Conservation (phyloP, 1,140 invertebrate species). For the Hyles euphorbiae region DNA sequence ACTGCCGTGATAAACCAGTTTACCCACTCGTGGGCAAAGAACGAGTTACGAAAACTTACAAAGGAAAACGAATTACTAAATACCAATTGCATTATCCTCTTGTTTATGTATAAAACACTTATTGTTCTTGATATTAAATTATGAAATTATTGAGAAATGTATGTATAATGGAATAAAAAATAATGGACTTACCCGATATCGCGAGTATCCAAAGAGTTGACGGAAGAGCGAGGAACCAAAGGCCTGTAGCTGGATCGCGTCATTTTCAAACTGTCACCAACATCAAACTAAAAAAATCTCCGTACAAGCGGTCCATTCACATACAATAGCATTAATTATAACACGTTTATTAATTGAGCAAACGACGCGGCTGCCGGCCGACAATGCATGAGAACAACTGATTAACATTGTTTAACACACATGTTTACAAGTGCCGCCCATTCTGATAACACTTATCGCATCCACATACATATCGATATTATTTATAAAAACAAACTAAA, state of each 20-base stretch:
- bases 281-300: constrained; percentile 1
- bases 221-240: constrained; percentile 56
- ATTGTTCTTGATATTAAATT: no score
- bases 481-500: constrained; percentile 20
- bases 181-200: constrained; percentile 51
- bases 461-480: constrained; percentile 16
- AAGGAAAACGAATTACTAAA: no score
- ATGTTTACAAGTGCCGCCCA: constrained; percentile 23
- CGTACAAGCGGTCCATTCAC: constrained; percentile 9
- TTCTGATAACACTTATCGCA: constrained; percentile 43
- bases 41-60: no score
- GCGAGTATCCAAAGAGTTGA: constrained; percentile 54
- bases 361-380: constrained; percentile 38
- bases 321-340: constrained; percentile 25
- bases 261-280: constrained; percentile 33
- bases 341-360: constrained; percentile 26
- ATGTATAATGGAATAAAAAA: constrained; percentile 5
- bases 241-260: constrained; percentile 63
- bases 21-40: no score
- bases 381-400: constrained; percentile 41
- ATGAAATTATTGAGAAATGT: background rate
- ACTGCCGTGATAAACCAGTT: no score
- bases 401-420: constrained; percentile 38
- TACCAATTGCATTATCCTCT: no score
- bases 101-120: no score